A percentile compares a stretch with the other conserved stretches of the same genome.
Conservation (phyloP, 35 echinoderm and acorn worm genomes). For the Heliocidaris erythrogramma region DNA sequence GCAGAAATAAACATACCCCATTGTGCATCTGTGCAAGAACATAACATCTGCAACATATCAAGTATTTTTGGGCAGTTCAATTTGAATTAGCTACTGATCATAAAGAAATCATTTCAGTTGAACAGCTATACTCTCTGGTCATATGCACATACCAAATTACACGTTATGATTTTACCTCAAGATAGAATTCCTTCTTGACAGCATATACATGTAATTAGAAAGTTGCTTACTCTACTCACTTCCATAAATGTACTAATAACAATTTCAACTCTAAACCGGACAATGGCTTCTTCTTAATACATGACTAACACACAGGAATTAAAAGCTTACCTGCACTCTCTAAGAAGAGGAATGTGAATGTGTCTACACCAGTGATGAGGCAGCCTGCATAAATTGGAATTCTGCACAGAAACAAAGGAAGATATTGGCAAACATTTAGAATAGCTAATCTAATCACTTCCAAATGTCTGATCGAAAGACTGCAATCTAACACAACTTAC, state of each 20-base stretch:
- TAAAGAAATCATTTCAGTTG: background rate
- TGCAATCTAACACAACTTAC: background rate
- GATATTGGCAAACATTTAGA: background rate
- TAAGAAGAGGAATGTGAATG: constrained; percentile 82
- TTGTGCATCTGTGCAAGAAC: background rate
- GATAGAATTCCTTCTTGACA: background rate
- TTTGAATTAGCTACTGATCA: background rate
- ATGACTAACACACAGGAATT: background rate
- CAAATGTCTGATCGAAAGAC: too few relatives aligned
- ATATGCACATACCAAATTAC: background rate
- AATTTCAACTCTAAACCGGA: background rate
- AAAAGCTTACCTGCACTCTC: constrained; percentile 72
- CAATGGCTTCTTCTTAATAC: background rate
- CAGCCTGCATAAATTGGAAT: constrained; percentile 85
- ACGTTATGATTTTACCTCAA: background rate
- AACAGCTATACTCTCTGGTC: background rate
- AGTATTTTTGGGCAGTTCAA: background rate
- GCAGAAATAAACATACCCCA: background rate
- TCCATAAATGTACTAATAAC: background rate
- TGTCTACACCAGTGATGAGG: constrained; percentile 81
- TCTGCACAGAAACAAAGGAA: constrained; percentile 49
- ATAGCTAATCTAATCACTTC: background rate
- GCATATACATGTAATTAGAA: too few relatives aligned
- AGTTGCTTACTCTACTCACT: background rate
- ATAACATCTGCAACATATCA: background rate